These are phyloP conservation scores for Escarpia spicata DNA, from an alignment of 2,888 invertebrate genomes.

Conservation along the genomic window DNA sequence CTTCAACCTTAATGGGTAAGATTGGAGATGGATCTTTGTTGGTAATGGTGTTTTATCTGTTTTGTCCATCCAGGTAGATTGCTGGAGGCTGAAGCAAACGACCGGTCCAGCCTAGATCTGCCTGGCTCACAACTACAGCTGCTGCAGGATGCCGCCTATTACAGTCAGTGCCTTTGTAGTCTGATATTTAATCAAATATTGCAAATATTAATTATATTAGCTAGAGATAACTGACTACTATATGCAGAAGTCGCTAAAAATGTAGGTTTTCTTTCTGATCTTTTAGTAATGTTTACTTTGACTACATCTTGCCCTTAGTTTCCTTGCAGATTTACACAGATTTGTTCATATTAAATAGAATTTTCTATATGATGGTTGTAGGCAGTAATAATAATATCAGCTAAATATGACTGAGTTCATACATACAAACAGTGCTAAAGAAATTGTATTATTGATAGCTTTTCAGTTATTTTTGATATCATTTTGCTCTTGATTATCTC, in stretches of 20 bases:
- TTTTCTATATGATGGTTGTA: no score
- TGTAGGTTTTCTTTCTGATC: no score
- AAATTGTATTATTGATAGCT: no score
- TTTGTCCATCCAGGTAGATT: constrained; percentile 22
- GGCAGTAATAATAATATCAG: no score
- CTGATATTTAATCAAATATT: no score
- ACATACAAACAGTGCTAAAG: no score
- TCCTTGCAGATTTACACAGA: not conserved
- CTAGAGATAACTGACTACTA: no score
- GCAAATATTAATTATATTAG: no score
- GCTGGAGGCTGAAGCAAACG: constrained; percentile 29
- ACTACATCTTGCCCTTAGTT: not conserved
- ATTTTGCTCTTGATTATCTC: no score
- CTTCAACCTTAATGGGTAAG: not conserved
- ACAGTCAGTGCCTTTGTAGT: not conserved
- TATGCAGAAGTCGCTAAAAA: no score
- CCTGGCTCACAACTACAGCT: constrained; percentile 36
- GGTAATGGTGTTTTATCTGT: constrained; percentile 1
- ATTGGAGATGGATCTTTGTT: not conserved
- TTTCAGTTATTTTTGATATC: no score
- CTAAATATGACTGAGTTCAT: no score
- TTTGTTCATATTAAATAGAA: not conserved
- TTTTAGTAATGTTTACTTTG: not conserved
- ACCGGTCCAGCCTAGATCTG: constrained; percentile 30
- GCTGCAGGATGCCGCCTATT: constrained; percentile 32